Percentiles rank a stretch among this genome's conserved stretches.
These are phyloP conservation scores for Argopecten irradians DNA, from an alignment of 1,140 invertebrate genomes.

Conservation along the genomic window DNA sequence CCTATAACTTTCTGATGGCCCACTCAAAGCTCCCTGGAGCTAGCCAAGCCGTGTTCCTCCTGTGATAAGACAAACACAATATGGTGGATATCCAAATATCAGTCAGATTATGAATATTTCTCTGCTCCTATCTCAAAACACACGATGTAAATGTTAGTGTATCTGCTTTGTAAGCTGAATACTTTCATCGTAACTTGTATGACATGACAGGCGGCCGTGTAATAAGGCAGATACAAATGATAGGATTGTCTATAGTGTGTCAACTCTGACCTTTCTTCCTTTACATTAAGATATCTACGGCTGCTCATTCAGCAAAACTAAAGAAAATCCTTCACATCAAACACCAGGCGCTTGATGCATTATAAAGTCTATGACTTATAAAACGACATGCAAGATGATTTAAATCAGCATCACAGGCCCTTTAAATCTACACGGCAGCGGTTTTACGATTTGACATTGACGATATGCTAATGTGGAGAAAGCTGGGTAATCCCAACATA, in stretches of 20 bases:
- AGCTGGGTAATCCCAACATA: neutral
- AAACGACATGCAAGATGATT: slow-evolving; percentile 5
- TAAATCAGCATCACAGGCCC: neutral
- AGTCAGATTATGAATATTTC: neutral
- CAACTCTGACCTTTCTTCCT: neutral
- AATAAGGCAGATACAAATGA: neutral
- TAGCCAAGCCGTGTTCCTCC: neutral
- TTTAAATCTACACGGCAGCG: slow-evolving; percentile 8
- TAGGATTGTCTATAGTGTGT: neutral
- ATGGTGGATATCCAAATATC: slow-evolving; percentile 17
- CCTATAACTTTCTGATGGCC: neutral
- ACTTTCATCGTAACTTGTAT: neutral
- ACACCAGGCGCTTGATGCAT: neutral
- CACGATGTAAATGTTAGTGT: neutral
- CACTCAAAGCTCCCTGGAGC: slow-evolving; percentile 5
- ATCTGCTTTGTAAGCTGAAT: neutral
- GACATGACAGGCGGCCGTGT: neutral
- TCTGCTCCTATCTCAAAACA: neutral
- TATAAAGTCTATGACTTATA: neutral
- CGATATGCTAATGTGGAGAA: neutral
- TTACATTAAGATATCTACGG: neutral
- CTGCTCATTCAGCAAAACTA: slow-evolving; percentile 9
- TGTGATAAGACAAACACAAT: neutral
- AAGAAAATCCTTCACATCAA: slow-evolving; percentile 1
- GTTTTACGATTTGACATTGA: slow-evolving; percentile 7